A percentile compares a stretch with the other conserved stretches of the same genome.
phyloP scores from a whole-genome alignment of 2,113 vertebrate species.

The Salminus brasiliensis region DNA sequence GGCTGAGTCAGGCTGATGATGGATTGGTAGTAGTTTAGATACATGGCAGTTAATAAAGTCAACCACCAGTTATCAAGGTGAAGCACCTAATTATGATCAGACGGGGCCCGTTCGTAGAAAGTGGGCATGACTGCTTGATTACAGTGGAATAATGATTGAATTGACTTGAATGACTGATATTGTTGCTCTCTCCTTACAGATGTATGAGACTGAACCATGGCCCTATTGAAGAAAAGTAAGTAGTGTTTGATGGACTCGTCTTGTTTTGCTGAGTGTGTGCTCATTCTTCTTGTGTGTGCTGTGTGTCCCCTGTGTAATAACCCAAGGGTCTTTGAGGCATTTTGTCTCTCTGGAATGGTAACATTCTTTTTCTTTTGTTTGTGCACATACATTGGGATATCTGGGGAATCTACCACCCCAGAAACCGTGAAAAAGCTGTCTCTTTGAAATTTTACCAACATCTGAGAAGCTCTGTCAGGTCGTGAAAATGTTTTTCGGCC shows the following conservation, averaged over 20 bases:
- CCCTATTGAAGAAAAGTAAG: slow-evolving; percentile 89
- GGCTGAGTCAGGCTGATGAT: background rate
- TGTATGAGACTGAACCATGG: slow-evolving; percentile 77
- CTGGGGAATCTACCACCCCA: too few relatives aligned
- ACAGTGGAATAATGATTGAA: background rate
- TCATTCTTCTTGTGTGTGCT: background rate
- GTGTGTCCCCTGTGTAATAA: background rate
- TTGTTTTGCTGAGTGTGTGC: background rate
- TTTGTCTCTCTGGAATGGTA: too few relatives aligned
- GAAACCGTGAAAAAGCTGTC: too few relatives aligned
- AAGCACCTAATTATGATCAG: background rate
- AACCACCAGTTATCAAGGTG: background rate
- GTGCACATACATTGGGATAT: too few relatives aligned
- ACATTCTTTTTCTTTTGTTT: too few relatives aligned
- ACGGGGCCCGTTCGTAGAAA: background rate
- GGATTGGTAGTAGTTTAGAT: background rate
- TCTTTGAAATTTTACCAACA: too few relatives aligned
- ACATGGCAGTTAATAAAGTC: background rate
- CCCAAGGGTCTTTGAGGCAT: background rate
- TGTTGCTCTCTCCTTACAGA: slow-evolving; percentile 60
- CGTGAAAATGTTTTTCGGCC: too few relatives aligned
- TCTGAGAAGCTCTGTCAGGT: too few relatives aligned
- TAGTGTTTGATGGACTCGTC: slow-evolving; percentile 26
- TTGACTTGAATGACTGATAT: background rate
- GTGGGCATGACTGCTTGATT: background rate